These are phyloP conservation scores for Plemyria rubiginata DNA, from an alignment of 2,888 invertebrate species.

Conservation along the genomic window DNA sequence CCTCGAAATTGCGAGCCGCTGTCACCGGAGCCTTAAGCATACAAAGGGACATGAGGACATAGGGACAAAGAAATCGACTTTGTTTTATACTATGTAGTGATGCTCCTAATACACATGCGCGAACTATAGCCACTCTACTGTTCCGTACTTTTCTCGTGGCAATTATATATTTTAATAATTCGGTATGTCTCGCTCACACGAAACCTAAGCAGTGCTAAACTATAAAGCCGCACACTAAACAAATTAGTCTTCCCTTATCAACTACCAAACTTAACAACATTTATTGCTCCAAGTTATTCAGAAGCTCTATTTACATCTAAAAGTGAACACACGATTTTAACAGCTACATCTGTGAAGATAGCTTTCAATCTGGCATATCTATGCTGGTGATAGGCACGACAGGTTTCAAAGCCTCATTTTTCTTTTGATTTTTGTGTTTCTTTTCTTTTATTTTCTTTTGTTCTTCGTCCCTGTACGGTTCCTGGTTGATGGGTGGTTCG, in stretches of 20 bases:
- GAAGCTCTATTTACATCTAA: constrained; percentile 49
- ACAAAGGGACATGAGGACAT: no score
- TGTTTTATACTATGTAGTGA: no score
- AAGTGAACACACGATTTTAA: constrained; percentile 72
- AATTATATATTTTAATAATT: constrained; percentile 7
- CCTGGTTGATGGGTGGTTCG: constrained; percentile 70
- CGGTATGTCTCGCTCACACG: constrained; percentile 8
- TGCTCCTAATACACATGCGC: no score
- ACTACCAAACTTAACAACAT: constrained; percentile 76
- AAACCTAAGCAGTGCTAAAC: constrained; percentile 4
- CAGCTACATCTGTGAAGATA: constrained; percentile 39
- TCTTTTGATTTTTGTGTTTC: constrained; percentile 89
- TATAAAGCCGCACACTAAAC: constrained; percentile 30
- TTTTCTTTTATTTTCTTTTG: constrained; percentile 83
- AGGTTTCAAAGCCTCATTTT: constrained; percentile 92
- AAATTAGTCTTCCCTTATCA: constrained; percentile 47
- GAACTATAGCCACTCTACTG: background rate
- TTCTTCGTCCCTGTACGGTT: constrained; percentile 78
- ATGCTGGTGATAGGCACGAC: constrained; percentile 95
- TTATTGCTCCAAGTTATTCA: constrained; percentile 69
- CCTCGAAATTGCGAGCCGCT: no score
- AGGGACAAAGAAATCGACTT: no score
- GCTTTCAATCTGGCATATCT: constrained; percentile 94
- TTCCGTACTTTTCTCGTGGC: background rate
- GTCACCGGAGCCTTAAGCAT: no score